phyloP scores from a whole-genome alignment of 2,888 invertebrate genomes.

The Choristoneura rosaceana region DNA sequence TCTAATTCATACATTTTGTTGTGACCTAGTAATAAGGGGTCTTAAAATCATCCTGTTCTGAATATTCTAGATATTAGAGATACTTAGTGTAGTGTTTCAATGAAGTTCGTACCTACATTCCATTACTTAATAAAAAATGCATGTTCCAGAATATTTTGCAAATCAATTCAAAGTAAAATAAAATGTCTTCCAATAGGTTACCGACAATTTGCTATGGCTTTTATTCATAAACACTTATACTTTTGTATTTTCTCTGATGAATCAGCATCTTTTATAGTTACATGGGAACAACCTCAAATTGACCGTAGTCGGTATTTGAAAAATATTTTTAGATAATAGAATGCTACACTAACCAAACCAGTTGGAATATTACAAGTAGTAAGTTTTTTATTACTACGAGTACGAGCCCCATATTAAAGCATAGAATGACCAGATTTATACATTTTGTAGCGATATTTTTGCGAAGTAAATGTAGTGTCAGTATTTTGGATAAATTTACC shows the following conservation, averaged over 20 bases:
- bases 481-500: conserved; percentile 79
- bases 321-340: conserved; percentile 5
- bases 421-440: conserved; percentile 73
- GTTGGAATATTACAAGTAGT: conserved; percentile 14
- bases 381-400: conserved; percentile 52
- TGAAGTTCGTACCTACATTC: conserved; percentile 32
- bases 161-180: conserved; percentile 64
- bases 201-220: conserved; percentile 58
- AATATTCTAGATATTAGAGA: conserved; percentile 1
- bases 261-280: conserved; percentile 12
- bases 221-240: conserved; percentile 43
- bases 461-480: conserved; percentile 72
- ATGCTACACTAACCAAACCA: conserved; percentile 4
- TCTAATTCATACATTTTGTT: conserved; percentile 46
- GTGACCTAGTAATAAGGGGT: conserved; percentile 54
- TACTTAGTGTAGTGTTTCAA: background rate
- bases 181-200: conserved; percentile 83
- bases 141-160: conserved; percentile 17
- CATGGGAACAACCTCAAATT: conserved; percentile 65
- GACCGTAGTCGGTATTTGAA: background rate
- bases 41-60: conserved; percentile 62
- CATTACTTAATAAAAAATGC: conserved; percentile 42
- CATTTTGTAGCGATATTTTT: conserved; percentile 79
- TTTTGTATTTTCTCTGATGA: conserved; percentile 28
- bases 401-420: conserved; percentile 53